phyloP scores from a whole-genome alignment of 1,140 invertebrate genomes.

The Chymomyza costata region DNA sequence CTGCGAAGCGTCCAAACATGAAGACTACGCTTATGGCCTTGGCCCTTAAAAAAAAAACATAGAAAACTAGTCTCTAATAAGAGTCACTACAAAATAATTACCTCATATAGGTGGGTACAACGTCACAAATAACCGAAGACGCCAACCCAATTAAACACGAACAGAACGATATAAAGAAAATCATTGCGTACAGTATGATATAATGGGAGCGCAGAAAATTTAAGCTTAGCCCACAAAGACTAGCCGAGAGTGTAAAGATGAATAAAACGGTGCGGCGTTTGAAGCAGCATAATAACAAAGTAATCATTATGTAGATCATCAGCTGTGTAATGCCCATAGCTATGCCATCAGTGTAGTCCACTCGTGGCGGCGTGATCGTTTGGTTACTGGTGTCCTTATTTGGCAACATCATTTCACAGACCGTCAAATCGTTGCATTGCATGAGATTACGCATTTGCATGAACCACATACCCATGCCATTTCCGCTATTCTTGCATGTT shows the following conservation, averaged over 20 bases:
- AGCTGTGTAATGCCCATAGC: background rate
- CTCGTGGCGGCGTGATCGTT: background rate
- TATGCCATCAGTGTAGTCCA: conserved; percentile 5
- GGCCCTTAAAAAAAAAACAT: conserved; percentile 1
- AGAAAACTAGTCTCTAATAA: background rate
- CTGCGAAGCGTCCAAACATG: background rate
- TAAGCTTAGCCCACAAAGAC: background rate
- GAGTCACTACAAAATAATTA: background rate
- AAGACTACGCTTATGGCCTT: conserved; percentile 7
- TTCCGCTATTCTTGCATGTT: conserved; percentile 19
- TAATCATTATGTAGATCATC: background rate
- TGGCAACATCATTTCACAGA: background rate
- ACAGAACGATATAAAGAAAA: conserved; percentile 5
- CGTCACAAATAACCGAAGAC: background rate
- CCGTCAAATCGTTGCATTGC: background rate
- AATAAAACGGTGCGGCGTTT: background rate
- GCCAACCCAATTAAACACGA: background rate
- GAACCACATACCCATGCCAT: conserved; percentile 12
- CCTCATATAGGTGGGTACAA: conserved; percentile 21
- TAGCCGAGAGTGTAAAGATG: background rate
- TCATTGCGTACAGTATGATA: background rate
- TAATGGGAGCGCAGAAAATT: background rate
- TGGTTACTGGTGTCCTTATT: background rate
- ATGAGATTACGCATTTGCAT: background rate
- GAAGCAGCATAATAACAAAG: background rate